phyloP scores from a whole-genome alignment of 2,797 vertebrate species.

The Phylloscopus collybita region DNA sequence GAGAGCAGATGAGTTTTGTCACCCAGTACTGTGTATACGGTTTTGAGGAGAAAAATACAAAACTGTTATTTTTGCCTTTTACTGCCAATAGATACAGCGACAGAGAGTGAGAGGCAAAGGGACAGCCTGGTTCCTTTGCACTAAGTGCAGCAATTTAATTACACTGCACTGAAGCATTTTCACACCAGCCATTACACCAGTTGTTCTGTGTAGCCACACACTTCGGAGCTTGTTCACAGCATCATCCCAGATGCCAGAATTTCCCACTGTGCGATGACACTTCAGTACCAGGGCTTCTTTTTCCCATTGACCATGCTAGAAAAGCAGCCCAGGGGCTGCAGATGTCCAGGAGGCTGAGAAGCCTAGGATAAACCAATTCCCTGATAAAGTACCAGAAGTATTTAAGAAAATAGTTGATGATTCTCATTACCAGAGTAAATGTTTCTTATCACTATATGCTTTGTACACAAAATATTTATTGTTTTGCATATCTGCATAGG shows the following conservation, averaged over 20 bases:
- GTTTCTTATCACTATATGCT: neutral
- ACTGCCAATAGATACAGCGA: neutral
- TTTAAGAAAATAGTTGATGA: neutral
- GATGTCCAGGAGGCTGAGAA: neutral
- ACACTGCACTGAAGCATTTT: neutral
- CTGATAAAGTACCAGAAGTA: neutral
- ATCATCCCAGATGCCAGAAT: neutral
- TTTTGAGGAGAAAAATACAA: neutral
- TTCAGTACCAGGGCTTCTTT: neutral
- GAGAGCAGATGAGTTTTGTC: neutral
- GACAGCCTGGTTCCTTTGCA: neutral
- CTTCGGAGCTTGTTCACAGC: neutral
- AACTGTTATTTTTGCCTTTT: neutral
- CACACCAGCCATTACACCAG: neutral
- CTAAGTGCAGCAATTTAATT: neutral
- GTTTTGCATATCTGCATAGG: neutral
- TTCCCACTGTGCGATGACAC: neutral
- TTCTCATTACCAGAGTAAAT: neutral
- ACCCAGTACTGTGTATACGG: neutral
- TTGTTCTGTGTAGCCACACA: neutral
- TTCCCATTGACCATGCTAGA: neutral
- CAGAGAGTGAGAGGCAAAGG: neutral
- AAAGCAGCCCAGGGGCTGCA: neutral
- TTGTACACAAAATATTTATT: neutral
- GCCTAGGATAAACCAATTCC: neutral